Evolutionary conservation across 2,113 vertebrate species (phyloP), one percentile per base, ranked within the genome.

Genomic region (Caretta caretta): DNA sequence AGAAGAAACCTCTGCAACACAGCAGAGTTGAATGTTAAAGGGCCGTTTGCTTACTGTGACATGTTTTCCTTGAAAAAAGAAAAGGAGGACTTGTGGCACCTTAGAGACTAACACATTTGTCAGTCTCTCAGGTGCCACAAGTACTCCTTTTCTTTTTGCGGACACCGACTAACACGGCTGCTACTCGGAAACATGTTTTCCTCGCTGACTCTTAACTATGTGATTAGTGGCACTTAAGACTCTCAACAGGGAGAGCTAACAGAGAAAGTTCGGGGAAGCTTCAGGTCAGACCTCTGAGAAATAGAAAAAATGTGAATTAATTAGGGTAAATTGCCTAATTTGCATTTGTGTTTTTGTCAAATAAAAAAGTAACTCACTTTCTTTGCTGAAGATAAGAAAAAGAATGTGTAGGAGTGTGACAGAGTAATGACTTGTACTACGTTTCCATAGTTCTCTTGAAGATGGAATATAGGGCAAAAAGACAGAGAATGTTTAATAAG

Each of bases 281-380:
- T 49, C 1, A 24, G 27, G 46, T 83, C 49, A 88, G 83, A 83
- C 4, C 48, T 49, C 89, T 57, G 46, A 65, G 76, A 69, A 38
- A 65, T 4, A 87, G 48, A 59, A 91, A 5, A 1, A 82, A 57
- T 14, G 24, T 3, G 35, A 83, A 57, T 76, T 87, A 82, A 59
- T 51, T 75, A 35, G 12, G 86, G 54, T 90, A 82, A 76, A 83
- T 48, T 80, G 3, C 35, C 48, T 75, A 51, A 80, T 94, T 94
- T 86, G 16, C 13, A 53, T 22, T 38, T 59, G 80, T 81, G 35
- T 20, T 48, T 80, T 54, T 91, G 53, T 27, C 80, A 35, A 42
- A 81, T 62, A 92, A 82, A 51, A 81, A 0, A 78, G 22, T 2
- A 35, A 48, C 76, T 88, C 0, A 49, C 42, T 88, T 54, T 48